Conservation (phyloP, 2,888 invertebrate genomes). For the Lissonota sp. region DNA sequence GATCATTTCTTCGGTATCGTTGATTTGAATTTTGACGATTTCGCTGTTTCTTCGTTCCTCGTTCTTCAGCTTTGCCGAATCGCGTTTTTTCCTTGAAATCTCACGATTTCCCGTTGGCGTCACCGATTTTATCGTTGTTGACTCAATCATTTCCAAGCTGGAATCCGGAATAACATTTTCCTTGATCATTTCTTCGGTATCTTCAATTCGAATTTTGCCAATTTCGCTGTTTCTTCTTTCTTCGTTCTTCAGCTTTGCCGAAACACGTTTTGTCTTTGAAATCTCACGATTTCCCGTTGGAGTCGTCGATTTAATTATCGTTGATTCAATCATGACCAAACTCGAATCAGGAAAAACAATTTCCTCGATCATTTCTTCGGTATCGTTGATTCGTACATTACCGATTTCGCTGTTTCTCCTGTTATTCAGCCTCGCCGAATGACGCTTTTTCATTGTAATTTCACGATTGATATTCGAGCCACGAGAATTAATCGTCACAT, state of each 20-base stretch:
- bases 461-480: not conserved
- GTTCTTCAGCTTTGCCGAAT: conserved; percentile 14
- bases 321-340: not conserved
- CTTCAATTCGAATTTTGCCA: not conserved
- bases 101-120: not conserved
- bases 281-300: not conserved
- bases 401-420: conserved; percentile 26
- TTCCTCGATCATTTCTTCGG: conserved; percentile 2
- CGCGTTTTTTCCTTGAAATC: conserved; percentile 5
- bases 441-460: not conserved
- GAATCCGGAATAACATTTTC: not conserved
- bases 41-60: conserved; percentile 8
- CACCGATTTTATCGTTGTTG: not conserved
- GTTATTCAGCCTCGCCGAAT: not conserved
- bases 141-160: not conserved
- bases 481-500: not conserved
- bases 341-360: not conserved
- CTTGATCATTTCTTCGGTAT: conserved; percentile 11
- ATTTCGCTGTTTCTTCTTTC: conserved; percentile 9
- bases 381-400: not conserved
- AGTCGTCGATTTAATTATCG: conserved; percentile 10
- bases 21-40: conserved; percentile 3
- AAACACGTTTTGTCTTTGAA: conserved; percentile 4
- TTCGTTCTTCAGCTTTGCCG: conserved; percentile 11
- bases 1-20: conserved; percentile 12